Evolutionary conservation across 2,113 vertebrate species (phyloP).

Genomic region (Boleophthalmus pectinirostris): DNA sequence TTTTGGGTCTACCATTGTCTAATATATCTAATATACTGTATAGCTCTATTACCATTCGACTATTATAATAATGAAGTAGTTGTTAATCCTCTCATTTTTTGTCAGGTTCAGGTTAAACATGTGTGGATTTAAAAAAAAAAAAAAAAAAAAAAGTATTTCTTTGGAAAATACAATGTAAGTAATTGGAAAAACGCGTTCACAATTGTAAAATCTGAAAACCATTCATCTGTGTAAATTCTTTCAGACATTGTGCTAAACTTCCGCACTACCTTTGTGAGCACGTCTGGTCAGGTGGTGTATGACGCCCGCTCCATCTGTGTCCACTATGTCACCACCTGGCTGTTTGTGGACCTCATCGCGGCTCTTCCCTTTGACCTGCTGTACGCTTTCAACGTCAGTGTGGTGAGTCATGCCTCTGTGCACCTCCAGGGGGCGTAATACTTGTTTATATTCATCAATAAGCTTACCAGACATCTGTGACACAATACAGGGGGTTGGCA

Average conservation of each 20-base stretch:
- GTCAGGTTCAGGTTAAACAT: too few species aligned
- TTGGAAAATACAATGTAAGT: too few species aligned
- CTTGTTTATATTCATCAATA: slow-evolving; percentile 8
- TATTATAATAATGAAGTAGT: too few species aligned
- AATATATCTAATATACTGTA: too few species aligned
- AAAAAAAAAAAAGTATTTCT: too few species aligned
- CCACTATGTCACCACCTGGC: slow-evolving; percentile 85
- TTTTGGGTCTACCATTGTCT: too few species aligned
- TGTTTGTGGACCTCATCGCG: slow-evolving; percentile 84
- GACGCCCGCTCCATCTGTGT: slow-evolving; percentile 84
- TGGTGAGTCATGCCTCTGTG: slow-evolving; percentile 69
- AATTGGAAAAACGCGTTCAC: too few species aligned
- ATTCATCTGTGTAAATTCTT: slow-evolving; percentile 10
- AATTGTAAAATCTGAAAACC: too few species aligned
- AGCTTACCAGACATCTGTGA: not conserved
- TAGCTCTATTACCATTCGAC: too few species aligned
- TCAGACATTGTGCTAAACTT: slow-evolving; percentile 83
- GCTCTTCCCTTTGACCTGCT: slow-evolving; percentile 84
- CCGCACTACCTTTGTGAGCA: slow-evolving; percentile 84
- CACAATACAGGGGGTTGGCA: not conserved
- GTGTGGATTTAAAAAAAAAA: too few species aligned
- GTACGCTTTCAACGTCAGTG: slow-evolving; percentile 83
- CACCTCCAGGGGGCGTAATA: slow-evolving; percentile 3
- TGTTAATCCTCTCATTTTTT: too few species aligned
- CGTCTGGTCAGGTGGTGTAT: slow-evolving; percentile 83